phyloP scores from a whole-genome alignment of 2,888 invertebrate species.

The Cordilura impudica region DNA sequence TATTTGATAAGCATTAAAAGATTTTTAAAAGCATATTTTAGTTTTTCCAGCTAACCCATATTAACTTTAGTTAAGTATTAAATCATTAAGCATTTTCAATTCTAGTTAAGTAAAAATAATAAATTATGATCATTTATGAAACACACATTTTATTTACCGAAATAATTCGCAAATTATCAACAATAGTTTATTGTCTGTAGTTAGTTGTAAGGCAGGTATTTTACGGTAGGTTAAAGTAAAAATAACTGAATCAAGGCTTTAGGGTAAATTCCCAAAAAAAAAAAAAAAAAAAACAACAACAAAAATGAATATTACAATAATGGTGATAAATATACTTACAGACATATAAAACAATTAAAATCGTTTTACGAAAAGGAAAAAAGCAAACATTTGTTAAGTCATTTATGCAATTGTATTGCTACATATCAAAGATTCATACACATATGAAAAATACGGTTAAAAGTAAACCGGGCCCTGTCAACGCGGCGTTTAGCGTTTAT shows the following conservation, averaged over 20 bases:
- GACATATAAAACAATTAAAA: not conserved
- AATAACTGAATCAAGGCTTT: slow-evolving; percentile 32
- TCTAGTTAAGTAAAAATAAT: not conserved
- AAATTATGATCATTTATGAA: not conserved
- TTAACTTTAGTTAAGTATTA: not conserved
- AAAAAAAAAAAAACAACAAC: too few species aligned
- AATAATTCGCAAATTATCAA: not conserved
- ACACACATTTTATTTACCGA: not conserved
- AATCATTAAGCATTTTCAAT: slow-evolving; percentile 7
- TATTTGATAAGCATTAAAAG: too few species aligned
- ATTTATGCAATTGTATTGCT: slow-evolving; percentile 23
- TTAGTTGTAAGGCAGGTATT: not conserved
- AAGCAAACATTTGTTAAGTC: slow-evolving; percentile 3
- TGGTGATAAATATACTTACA: not conserved
- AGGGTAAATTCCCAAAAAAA: slow-evolving; percentile 19
- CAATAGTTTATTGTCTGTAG: not conserved
- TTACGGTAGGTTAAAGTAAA: not conserved
- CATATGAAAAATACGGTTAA: not conserved
- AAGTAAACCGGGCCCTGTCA: too few species aligned
- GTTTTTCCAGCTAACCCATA: too few species aligned
- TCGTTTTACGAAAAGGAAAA: not conserved
- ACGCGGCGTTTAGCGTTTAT: too few species aligned
- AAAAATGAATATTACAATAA: not conserved
- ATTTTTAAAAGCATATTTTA: too few species aligned
- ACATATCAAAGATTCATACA: slow-evolving; percentile 1